A percentile compares a stretch with the other conserved stretches of the same genome.
These are phyloP conservation scores for Spisula subtruncata DNA, from an alignment of 2,888 invertebrate genomes.

Conservation along the genomic window DNA sequence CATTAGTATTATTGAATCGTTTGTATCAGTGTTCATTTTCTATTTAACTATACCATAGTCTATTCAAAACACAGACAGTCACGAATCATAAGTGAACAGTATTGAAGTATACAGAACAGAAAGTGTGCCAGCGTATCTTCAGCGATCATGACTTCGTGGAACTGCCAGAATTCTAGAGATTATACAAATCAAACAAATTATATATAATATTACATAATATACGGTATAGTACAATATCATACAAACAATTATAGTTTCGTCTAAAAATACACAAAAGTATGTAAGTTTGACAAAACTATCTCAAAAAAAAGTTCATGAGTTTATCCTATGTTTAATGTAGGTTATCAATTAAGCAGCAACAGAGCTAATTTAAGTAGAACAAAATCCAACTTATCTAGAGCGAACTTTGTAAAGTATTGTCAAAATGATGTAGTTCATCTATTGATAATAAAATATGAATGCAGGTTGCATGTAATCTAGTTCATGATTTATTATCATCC, in stretches of 20 bases:
- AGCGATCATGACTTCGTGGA: background rate
- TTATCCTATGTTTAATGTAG: background rate
- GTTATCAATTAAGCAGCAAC: background rate
- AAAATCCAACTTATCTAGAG: too few species aligned
- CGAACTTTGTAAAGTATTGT: too few species aligned
- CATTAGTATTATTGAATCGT: too few species aligned
- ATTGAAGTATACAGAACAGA: background rate
- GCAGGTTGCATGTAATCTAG: too few species aligned
- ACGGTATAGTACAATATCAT: background rate
- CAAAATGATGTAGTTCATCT: too few species aligned
- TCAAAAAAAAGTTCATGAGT: background rate
- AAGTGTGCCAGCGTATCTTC: background rate
- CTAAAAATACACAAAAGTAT: background rate
- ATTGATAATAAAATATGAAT: too few species aligned
- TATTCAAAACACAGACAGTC: background rate
- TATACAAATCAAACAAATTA: slow-evolving; percentile 21
- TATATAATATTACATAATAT: too few species aligned
- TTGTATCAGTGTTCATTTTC: too few species aligned
- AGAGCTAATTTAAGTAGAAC: background rate
- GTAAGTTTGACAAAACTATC: background rate
- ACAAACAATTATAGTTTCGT: background rate
- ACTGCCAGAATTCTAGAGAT: background rate
- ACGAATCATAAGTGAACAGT: background rate
- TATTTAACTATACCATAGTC: too few species aligned
- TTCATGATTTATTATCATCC: too few species aligned